phyloP scores from a whole-genome alignment of 1,140 invertebrate genomes.

The Brachionus manjavacas region DNA sequence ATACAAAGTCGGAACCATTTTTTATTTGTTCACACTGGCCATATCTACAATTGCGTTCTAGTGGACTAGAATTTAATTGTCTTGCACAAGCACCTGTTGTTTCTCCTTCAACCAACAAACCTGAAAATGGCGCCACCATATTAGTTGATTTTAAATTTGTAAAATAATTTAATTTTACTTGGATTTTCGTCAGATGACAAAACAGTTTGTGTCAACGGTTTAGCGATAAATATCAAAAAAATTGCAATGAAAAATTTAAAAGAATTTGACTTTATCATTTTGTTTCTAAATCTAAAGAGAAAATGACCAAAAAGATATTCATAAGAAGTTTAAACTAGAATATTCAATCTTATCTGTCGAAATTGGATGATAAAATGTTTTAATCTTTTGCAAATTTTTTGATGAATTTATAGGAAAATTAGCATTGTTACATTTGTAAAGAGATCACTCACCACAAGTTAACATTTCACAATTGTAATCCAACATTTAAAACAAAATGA shows the following conservation, averaged over 20 bases:
- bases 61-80: neutral
- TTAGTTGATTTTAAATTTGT: neutral
- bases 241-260: neutral
- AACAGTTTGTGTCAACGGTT: neutral
- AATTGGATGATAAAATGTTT: neutral
- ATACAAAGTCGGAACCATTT: slow-evolving; percentile 41
- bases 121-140: neutral
- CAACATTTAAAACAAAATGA: neutral
- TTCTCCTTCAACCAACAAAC: neutral
- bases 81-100: neutral
- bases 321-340: neutral
- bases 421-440: neutral
- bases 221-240: neutral
- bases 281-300: neutral
- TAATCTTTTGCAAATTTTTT: slow-evolving; percentile 23
- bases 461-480: neutral
- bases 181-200: neutral
- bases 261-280: neutral
- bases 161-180: neutral
- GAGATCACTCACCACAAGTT: neutral
- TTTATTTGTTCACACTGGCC: slow-evolving; percentile 32
- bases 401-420: neutral
- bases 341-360: neutral
- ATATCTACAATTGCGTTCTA: slow-evolving; percentile 38
- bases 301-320: neutral